Conservation (phyloP, 2,888 invertebrate genomes). For the Chrysotoxum bicinctum region DNA sequence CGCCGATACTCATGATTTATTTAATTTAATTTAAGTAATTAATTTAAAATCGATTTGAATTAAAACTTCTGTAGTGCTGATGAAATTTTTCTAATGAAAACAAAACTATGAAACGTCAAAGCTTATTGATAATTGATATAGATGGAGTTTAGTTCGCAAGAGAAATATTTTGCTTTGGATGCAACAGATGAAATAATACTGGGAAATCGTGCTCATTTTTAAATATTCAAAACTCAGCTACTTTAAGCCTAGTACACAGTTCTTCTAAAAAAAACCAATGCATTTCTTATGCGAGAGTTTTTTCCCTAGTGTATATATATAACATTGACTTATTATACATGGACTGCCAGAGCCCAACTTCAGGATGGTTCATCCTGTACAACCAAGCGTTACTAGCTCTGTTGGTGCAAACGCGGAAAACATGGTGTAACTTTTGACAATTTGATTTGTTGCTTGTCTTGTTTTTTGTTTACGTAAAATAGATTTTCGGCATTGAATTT, state of each 20-base stretch:
- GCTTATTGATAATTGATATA: background rate
- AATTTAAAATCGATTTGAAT: constrained; percentile 59
- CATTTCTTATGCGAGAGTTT: no score
- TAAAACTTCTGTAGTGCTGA: constrained; percentile 1
- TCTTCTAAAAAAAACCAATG: no score
- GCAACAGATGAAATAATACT: constrained; percentile 1
- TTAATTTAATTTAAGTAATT: constrained; percentile 50
- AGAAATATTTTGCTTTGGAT: background rate
- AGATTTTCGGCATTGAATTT: no score
- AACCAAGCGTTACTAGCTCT: no score
- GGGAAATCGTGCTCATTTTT: background rate
- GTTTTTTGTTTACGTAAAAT: no score
- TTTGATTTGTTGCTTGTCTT: no score
- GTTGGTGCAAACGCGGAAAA: no score
- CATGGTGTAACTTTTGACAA: no score
- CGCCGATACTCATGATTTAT: constrained; percentile 64
- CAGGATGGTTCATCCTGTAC: no score
- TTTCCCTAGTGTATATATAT: no score
- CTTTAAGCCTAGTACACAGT: background rate
- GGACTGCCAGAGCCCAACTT: no score
- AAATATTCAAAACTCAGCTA: background rate
- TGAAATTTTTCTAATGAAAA: background rate
- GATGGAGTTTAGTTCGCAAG: background rate
- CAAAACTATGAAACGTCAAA: constrained; percentile 12
- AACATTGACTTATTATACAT: no score